phyloP scores from a whole-genome alignment of 1,140 invertebrate genomes.

The Nasonia vitripennis region DNA sequence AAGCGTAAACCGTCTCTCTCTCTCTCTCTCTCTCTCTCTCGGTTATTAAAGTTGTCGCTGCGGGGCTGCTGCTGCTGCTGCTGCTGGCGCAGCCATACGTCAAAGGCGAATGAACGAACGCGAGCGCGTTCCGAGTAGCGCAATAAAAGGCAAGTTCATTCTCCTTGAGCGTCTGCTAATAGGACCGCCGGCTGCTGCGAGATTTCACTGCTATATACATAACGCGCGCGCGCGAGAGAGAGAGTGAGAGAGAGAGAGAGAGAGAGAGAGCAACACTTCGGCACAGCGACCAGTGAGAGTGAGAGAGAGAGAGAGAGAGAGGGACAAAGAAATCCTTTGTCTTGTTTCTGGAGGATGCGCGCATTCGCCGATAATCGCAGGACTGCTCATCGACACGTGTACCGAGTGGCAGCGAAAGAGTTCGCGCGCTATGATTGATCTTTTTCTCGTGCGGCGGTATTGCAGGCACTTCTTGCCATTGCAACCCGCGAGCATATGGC shows the following conservation, averaged over 20 bases:
- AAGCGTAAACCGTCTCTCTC: neutral
- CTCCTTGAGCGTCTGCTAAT: conserved; percentile 61
- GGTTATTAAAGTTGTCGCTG: conserved; percentile 57
- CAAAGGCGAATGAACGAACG: conserved; percentile 60
- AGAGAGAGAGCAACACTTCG: neutral
- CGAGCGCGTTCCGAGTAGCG: conserved; percentile 55
- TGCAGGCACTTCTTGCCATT: neutral
- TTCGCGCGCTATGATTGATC: neutral
- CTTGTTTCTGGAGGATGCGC: conserved; percentile 26
- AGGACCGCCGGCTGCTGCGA: conserved; percentile 47
- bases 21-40: neutral
- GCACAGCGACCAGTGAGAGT: conserved; percentile 1
- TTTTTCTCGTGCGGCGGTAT: neutral
- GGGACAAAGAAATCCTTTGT: conserved; percentile 63
- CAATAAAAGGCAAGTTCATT: conserved; percentile 62
- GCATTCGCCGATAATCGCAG: neutral
- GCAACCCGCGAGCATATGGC: neutral
- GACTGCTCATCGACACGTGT: neutral
- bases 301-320: neutral
- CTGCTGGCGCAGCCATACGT: conserved; percentile 38
- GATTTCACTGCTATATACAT: conserved; percentile 36
- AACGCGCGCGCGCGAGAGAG: neutral
- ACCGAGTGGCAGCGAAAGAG: neutral
- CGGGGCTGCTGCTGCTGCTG: neutral
- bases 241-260: neutral